phyloP scores from a whole-genome alignment of 2,797 vertebrate species.

The Antrozous pallidus region DNA sequence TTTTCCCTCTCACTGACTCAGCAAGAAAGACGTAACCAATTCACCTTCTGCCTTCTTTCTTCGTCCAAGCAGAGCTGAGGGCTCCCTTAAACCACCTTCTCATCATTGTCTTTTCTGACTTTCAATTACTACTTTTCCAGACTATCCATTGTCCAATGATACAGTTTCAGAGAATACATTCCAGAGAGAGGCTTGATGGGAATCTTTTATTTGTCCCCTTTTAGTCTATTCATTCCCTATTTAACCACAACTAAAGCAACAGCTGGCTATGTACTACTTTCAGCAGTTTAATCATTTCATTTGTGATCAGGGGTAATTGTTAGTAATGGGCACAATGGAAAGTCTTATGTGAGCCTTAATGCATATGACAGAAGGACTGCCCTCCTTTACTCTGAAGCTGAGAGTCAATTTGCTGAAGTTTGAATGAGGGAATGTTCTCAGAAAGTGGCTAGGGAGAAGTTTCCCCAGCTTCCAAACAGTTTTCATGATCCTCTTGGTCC shows the following conservation, averaged over 20 bases:
- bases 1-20: neutral
- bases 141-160: neutral
- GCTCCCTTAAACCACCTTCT: neutral
- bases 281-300: neutral
- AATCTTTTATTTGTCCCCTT: neutral
- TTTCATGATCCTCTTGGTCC: fast-evolving
- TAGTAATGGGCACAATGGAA: neutral
- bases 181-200: neutral
- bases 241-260: neutral
- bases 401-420: neutral
- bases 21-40: neutral
- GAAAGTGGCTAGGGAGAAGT: neutral
- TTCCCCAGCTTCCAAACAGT: neutral
- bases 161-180: neutral
- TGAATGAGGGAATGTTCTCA: neutral
- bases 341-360: neutral
- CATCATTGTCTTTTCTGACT: neutral
- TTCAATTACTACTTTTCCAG: neutral
- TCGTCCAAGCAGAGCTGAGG: neutral
- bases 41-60: neutral
- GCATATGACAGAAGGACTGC: neutral
- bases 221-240: neutral
- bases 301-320: neutral
- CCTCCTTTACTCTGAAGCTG: neutral
- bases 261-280: neutral